Base-by-base conservation (phyloP, 2,113 vertebrate genomes). In the Aleadryas rufinucha region DNA sequence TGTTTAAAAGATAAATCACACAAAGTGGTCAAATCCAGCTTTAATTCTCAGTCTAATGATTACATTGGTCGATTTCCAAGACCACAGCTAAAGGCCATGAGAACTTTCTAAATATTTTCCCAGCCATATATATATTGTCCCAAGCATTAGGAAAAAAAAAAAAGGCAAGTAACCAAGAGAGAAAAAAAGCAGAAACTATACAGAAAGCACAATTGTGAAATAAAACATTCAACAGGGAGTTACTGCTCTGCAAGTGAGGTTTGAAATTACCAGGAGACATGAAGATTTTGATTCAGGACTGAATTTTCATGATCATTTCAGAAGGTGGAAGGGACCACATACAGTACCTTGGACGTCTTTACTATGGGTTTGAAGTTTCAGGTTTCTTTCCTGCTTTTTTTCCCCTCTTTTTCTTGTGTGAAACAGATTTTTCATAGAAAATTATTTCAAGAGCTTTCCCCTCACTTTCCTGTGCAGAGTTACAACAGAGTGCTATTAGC, bases 11-110 rank as follows among this genome's bases (percentile, higher is more conserved):
- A 90, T 44, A 95, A 86, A 86, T 93, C 82, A 85, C 39, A 77
- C 30, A 20, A 75, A 92, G 20, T 37, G 49, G 42, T 89, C 47
- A 89, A 95, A 93, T 84, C 35, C 71, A 89, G 56, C 65, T 90
- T 92, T 90, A 88, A 92, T 90, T 97, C 83, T 92, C 52, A 93
- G 64, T 24, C 59, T 78, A 61, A 72, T 90, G 83, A 96, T 96
- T 92, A 95, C 53, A 57, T 95, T 96, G 96, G 96, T 92, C 2
- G 0, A 75, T 75, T 78, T 96, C 96, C 96, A 96, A 92, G 80
- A 89, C 63, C 59, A 68, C 71, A 95, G 90, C 59, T 78, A 90
- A 96, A 93, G 88, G 82, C 88, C 90, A 94, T 93, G 87, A 94
- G 92, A 96, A 90, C 75, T 87, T 93, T 37, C 49, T 8, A 75